Conservation (phyloP, 2,797 vertebrate species). For the Scolopax rusticola region DNA sequence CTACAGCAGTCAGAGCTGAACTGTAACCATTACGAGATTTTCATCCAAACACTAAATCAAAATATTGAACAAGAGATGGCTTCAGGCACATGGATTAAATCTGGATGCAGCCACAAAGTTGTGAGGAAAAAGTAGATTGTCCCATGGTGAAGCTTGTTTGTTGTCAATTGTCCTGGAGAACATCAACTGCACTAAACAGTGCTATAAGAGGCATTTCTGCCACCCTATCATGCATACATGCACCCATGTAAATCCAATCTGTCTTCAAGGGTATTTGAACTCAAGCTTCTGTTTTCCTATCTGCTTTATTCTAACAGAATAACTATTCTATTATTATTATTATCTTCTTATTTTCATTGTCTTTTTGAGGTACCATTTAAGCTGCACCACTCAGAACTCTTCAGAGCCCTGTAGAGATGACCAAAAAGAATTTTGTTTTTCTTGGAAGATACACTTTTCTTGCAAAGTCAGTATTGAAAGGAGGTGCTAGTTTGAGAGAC, state of each 20-base stretch:
- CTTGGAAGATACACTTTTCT: not conserved
- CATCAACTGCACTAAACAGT: not conserved
- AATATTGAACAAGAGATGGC: not conserved
- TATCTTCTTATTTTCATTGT: not conserved
- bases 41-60: not conserved
- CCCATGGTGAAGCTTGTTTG: not conserved
- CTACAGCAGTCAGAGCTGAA: not conserved
- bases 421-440: not conserved
- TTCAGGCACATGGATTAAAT: not conserved
- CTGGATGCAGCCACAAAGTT: not conserved
- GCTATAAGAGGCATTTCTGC: not conserved
- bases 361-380: not conserved
- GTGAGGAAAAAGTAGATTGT: not conserved
- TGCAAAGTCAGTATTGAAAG: not conserved
- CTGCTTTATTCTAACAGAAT: not conserved
- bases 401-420: not conserved
- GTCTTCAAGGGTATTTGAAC: not conserved
- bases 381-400: not conserved
- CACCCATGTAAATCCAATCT: not conserved
- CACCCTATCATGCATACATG: not conserved
- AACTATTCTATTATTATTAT: not conserved
- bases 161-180: not conserved
- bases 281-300: not conserved
- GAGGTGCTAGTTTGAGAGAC: not conserved
- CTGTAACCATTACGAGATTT: not conserved